These are phyloP conservation scores for Drosophila atroscutellata DNA, from an alignment of 2,888 invertebrate genomes.

Conservation along the genomic window DNA sequence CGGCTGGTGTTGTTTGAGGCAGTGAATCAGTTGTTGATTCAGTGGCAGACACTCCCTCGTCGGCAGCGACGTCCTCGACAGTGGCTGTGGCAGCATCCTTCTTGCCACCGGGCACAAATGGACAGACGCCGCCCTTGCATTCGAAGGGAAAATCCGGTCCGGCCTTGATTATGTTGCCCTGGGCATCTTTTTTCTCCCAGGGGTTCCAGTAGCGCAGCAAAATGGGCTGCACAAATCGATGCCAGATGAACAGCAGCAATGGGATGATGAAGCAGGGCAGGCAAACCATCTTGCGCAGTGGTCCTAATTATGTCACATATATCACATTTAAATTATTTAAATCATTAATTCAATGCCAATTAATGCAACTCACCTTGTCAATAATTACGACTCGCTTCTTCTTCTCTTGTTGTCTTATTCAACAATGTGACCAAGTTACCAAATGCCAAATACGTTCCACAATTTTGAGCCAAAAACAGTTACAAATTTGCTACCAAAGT, in stretches of 20 bases:
- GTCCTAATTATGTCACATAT: neutral
- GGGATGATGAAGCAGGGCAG: conserved; percentile 95
- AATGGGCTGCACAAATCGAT: conserved; percentile 93
- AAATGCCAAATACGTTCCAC: neutral
- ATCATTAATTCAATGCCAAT: neutral
- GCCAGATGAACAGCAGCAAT: conserved; percentile 92
- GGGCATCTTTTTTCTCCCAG: conserved; percentile 89
- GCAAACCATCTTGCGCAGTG: conserved; percentile 88
- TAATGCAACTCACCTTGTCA: conserved; percentile 23
- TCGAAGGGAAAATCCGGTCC: conserved; percentile 87
- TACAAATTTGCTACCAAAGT: neutral
- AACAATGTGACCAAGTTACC: conserved; percentile 6
- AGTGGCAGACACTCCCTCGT: neutral
- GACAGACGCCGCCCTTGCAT: conserved; percentile 87
- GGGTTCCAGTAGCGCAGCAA: conserved; percentile 93
- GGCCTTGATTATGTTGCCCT: conserved; percentile 86
- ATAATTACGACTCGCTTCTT: neutral
- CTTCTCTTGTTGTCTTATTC: neutral
- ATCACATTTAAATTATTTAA: neutral
- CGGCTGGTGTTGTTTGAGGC: conserved; percentile 7
- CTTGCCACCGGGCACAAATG: conserved; percentile 72
- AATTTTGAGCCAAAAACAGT: neutral
- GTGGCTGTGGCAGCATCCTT: conserved; percentile 14
- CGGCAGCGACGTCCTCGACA: neutral
- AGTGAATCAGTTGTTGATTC: neutral